Evolutionary conservation across 2,797 vertebrate species (phyloP), one percentile per base, ranked within the genome.

Genomic region (Atherinosoma microstoma): DNA sequence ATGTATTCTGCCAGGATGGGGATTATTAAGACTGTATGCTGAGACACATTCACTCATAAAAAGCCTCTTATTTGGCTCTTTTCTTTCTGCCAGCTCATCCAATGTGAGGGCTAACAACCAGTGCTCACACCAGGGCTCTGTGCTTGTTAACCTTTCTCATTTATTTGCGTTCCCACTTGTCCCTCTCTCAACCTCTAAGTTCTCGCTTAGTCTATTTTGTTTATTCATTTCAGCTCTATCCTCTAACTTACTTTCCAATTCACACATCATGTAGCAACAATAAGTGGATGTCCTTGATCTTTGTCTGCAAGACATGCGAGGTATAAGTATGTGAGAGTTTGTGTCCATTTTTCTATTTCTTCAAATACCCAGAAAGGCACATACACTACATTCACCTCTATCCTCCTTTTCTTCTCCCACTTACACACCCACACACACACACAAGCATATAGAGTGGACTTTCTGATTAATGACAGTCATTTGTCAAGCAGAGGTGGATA

Each of bases 21-120:
- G 93, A 96, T 94, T 94, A 94, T 95, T 89, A 93, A 82, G 93
- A 91, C 77, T 92, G 93, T 89, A 94, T 90, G 90, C 89, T 91
- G 92, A 92, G 93, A 85, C 75, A 80, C 66, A 89, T 91, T 88
- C 84, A 84, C 87, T 88, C 91, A 92, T 73, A 92, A 91, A 95
- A 45, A 45, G 40, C 16, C 40, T 18, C 35, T 36, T 36, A 9
- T 36, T 10, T 9, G 10, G 9, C 10, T 36, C 35, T 36, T 36
- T 36, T 36, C 35, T 36, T 36, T 36, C 35, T 11, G 10, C 35
- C 35, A 36, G 1, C 35, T 36, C 35, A 36, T 36, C 35, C 35
- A 36, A 36, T 36, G 35, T 36, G 35, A 36, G 35, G 9, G 3
- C 35, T 0, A 36, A 36, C 35, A 36, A 36, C 35, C 9, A 10